Conservation (phyloP, 2,113 vertebrate genomes). For the Eulemur rufifrons region DNA sequence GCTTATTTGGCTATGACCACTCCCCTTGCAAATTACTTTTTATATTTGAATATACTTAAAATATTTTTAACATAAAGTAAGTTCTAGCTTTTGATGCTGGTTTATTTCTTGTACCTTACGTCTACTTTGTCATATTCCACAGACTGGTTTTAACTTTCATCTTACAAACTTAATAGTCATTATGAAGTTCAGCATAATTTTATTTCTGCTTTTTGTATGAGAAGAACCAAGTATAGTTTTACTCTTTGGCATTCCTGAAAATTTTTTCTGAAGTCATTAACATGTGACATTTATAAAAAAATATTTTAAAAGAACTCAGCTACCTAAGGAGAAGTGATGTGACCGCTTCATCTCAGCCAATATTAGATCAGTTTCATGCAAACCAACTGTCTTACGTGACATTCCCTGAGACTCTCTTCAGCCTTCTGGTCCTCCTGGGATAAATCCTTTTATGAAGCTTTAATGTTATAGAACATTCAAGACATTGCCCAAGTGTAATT, state of each 20-base stretch:
- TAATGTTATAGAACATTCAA: neutral
- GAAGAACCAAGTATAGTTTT: neutral
- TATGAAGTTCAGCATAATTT: neutral
- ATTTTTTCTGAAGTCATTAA: neutral
- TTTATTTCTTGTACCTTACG: neutral
- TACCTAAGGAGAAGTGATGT: neutral
- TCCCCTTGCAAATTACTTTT: neutral
- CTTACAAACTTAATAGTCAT: neutral
- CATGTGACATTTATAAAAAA: neutral
- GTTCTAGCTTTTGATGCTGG: neutral
- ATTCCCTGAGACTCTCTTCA: neutral
- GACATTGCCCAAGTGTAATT: neutral
- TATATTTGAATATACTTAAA: constrained; percentile 9
- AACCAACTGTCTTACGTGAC: neutral
- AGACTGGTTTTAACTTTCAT: neutral
- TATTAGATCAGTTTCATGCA: neutral
- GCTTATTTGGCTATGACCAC: neutral
- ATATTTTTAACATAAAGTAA: neutral
- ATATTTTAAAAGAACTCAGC: neutral
- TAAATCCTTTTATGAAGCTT: neutral
- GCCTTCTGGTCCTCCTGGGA: neutral
- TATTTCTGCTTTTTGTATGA: constrained; percentile 20
- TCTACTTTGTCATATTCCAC: neutral
- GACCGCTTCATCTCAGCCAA: neutral
- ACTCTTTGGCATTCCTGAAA: neutral